These are phyloP conservation scores for Patella ulyssiponensis DNA, from an alignment of 2,888 invertebrate genomes.

Conservation along the genomic window DNA sequence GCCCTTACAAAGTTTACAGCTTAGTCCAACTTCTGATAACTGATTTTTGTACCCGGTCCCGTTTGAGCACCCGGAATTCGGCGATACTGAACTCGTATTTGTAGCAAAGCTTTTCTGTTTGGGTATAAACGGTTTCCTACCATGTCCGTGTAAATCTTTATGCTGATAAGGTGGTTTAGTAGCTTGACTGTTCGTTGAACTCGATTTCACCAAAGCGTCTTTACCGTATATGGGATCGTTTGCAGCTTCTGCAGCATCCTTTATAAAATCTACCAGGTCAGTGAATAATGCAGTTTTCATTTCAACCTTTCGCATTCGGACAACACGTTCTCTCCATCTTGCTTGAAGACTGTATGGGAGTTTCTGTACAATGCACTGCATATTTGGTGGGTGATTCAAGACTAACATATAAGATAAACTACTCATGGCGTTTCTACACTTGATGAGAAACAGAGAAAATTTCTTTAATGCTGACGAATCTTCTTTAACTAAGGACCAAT, in stretches of 20 bases:
- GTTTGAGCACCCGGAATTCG: too few species aligned
- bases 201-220: not conserved
- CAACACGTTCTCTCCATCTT: not conserved
- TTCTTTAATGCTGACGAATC: not conserved
- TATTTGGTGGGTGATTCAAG: not conserved
- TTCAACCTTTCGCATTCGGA: not conserved
- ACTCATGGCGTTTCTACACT: not conserved
- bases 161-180: too few species aligned
- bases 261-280: not conserved
- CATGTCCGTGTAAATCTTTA: too few species aligned
- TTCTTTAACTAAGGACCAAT: not conserved
- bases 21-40: too few species aligned
- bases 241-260: not conserved
- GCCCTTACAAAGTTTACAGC: not conserved
- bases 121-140: too few species aligned
- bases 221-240: not conserved
- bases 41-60: too few species aligned
- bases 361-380: conserved; percentile 16
- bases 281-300: not conserved
- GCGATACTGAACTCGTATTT: too few species aligned
- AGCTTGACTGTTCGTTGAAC: too few species aligned
- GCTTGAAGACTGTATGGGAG: not conserved
- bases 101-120: too few species aligned
- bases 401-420: not conserved
- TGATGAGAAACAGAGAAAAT: not conserved